These are phyloP conservation scores for Chromobotia macracanthus DNA, from an alignment of 2,797 vertebrate species.

Conservation along the genomic window DNA sequence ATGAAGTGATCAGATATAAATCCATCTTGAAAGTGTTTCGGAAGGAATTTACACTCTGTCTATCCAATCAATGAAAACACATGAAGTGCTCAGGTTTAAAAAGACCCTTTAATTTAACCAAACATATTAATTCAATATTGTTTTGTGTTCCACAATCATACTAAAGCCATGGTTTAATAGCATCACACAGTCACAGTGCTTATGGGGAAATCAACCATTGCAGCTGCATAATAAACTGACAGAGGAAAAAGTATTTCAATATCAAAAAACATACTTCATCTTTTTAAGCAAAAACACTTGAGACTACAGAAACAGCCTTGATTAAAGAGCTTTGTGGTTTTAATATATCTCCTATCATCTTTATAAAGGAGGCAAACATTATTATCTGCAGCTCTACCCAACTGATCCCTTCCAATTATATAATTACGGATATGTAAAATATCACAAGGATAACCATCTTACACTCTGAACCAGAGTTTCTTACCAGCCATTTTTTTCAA, in stretches of 20 bases:
- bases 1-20: too few relatives aligned
- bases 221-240: neutral
- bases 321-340: neutral
- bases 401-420: constrained; percentile 24
- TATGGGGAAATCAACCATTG: neutral
- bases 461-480: constrained; percentile 44
- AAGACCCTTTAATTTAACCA: too few relatives aligned
- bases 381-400: neutral
- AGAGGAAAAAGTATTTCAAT: neutral
- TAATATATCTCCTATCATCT: neutral
- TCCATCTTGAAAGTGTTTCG: too few relatives aligned
- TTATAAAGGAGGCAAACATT: neutral
- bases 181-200: neutral
- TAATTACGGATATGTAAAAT: constrained; percentile 25
- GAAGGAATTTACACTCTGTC: too few relatives aligned
- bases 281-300: neutral
- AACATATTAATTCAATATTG: too few relatives aligned
- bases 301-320: neutral
- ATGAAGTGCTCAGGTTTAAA: too few relatives aligned
- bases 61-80: too few relatives aligned
- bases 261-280: neutral
- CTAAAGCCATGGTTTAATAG: neutral
- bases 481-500: constrained; percentile 15
- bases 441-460: constrained; percentile 29
- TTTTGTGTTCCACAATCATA: neutral